These are phyloP conservation scores for Hirtodrosophila histrioides DNA, from an alignment of 2,888 invertebrate species.

Conservation along the genomic window DNA sequence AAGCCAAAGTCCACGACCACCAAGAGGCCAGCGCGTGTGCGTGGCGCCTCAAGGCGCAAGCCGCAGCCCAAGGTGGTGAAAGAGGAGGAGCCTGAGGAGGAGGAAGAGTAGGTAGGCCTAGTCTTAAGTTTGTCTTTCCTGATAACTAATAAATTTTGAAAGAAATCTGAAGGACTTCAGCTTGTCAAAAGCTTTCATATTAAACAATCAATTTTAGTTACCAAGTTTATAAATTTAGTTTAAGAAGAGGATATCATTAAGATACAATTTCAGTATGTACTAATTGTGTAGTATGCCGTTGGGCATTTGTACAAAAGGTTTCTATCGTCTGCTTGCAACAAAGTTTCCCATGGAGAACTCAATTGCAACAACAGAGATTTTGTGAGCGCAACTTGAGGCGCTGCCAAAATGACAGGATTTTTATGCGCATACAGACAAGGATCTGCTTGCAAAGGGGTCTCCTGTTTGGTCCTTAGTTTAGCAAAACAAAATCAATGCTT, in stretches of 20 bases:
- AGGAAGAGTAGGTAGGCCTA: slow-evolving; percentile 60
- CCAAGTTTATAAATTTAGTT: neutral
- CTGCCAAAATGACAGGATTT: slow-evolving; percentile 67
- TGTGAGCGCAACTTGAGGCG: slow-evolving; percentile 38
- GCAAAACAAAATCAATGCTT: slow-evolving; percentile 56
- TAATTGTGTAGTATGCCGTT: slow-evolving; percentile 7
- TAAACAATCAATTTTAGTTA: too few relatives aligned
- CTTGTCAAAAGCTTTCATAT: neutral
- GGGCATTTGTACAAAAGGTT: slow-evolving; percentile 9
- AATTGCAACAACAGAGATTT: slow-evolving; percentile 44
- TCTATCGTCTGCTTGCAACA: slow-evolving; percentile 18
- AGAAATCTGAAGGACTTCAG: too few relatives aligned
- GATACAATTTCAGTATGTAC: neutral
- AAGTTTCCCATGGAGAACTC: slow-evolving; percentile 15
- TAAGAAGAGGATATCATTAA: neutral
- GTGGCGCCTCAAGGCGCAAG: slow-evolving; percentile 84
- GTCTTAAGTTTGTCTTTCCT: slow-evolving; percentile 45
- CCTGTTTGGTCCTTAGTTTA: slow-evolving; percentile 2
- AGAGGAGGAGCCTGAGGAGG: slow-evolving; percentile 63
- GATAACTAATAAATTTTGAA: slow-evolving; percentile 39
- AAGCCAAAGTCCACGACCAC: slow-evolving; percentile 86
- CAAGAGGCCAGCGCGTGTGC: slow-evolving; percentile 85
- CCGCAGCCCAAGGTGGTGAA: slow-evolving; percentile 66
- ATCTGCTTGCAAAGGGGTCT: slow-evolving; percentile 5
- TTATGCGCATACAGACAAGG: slow-evolving; percentile 53